Evolutionary conservation across 2,888 invertebrate species (phyloP).

Genomic region (Leptinotarsa tumamoca): DNA sequence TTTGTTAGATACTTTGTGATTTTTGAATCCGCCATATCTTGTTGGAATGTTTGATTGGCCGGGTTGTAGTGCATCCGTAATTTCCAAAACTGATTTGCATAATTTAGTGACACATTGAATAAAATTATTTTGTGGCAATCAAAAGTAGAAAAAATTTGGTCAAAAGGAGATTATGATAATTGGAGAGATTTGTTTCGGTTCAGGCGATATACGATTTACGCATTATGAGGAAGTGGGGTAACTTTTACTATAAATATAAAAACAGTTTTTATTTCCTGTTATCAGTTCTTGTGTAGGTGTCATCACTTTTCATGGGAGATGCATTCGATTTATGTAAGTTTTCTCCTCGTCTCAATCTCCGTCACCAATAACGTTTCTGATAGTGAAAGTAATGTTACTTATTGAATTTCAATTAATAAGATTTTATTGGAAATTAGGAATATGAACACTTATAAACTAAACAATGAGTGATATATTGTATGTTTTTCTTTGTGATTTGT

Average conservation of each 20-base stretch:
- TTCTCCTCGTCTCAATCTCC: not conserved
- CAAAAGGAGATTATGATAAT: conserved; percentile 15
- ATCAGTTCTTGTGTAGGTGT: conserved; percentile 9
- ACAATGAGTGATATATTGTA: too few species aligned
- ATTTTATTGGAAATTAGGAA: too few species aligned
- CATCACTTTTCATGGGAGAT: not conserved
- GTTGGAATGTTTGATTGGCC: not conserved
- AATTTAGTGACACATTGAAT: not conserved
- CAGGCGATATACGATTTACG: not conserved
- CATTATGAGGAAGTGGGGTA: conserved; percentile 5
- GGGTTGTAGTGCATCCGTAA: not conserved
- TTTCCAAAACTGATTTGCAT: conserved; percentile 4
- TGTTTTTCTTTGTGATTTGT: too few species aligned
- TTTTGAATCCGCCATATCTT: too few species aligned
- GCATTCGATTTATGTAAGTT: conserved; percentile 17
- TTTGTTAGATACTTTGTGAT: too few species aligned
- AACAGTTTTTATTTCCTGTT: not conserved
- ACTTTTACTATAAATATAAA: conserved; percentile 9
- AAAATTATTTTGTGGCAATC: not conserved
- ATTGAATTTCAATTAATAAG: not conserved
- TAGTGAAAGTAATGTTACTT: not conserved
- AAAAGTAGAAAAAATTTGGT: conserved; percentile 5
- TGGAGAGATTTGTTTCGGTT: conserved; percentile 11
- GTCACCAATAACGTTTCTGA: not conserved
- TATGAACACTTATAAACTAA: too few species aligned